These are phyloP conservation scores for Aphelenchoides fujianensis DNA, from an alignment of 1,140 invertebrate genomes.

Conservation along the genomic window DNA sequence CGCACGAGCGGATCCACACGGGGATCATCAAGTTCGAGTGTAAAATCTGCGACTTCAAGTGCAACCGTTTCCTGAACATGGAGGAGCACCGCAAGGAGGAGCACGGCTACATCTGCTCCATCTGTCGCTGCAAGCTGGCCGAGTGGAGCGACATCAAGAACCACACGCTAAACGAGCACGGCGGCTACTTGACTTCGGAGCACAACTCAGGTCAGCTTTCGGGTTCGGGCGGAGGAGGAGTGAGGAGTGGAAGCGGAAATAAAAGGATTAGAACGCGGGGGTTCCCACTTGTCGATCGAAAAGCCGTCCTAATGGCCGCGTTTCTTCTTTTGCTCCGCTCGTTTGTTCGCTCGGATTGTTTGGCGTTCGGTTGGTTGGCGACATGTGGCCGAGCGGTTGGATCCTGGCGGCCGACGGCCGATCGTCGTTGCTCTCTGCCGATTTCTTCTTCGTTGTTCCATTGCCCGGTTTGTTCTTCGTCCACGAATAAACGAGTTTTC, in stretches of 20 bases:
- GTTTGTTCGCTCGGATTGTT: no score
- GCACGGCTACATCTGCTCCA: slow-evolving; percentile 60
- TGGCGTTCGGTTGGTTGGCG: no score
- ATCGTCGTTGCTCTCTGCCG: no score
- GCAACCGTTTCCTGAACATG: slow-evolving; percentile 59
- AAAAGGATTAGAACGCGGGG: neutral
- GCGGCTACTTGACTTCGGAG: slow-evolving; percentile 58
- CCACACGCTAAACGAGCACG: slow-evolving; percentile 58
- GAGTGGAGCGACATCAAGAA: slow-evolving; percentile 61
- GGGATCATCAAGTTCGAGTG: slow-evolving; percentile 62
- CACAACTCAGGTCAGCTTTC: slow-evolving; percentile 47
- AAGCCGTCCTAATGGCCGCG: no score
- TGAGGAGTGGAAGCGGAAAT: neutral
- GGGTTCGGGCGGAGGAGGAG: neutral
- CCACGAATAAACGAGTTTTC: neutral
- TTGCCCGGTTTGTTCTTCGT: no score
- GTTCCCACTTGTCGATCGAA: neutral
- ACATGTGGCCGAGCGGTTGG: no score
- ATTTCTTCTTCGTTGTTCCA: no score
- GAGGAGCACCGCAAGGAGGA: slow-evolving; percentile 61
- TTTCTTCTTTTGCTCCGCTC: no score
- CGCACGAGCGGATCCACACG: slow-evolving; percentile 60
- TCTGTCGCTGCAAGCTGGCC: slow-evolving; percentile 53
- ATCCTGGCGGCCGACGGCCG: no score
- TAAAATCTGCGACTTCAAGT: slow-evolving; percentile 61